These are phyloP conservation scores for Empis livida DNA, from an alignment of 2,888 invertebrate genomes.

Conservation along the genomic window DNA sequence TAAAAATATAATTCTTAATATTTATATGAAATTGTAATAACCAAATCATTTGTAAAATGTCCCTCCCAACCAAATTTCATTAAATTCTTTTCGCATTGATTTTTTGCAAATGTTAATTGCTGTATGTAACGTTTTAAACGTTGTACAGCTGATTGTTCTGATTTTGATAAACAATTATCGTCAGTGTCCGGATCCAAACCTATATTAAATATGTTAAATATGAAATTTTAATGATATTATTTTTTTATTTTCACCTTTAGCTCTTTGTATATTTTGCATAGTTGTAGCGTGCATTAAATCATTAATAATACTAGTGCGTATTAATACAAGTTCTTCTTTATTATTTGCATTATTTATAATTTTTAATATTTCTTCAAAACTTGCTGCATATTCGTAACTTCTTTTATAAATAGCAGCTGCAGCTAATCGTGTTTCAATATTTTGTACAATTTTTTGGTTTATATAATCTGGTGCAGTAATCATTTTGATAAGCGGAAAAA, in stretches of 20 bases:
- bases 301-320: constrained; percentile 74
- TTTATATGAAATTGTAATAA: constrained; percentile 13
- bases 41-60: constrained; percentile 41
- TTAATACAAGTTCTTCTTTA: constrained; percentile 68
- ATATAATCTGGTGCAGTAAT: constrained; percentile 85
- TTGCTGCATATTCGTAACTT: constrained; percentile 77
- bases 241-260: constrained; percentile 45
- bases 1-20: background rate
- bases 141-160: constrained; percentile 66
- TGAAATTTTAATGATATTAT: background rate
- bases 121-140: constrained; percentile 75
- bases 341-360: constrained; percentile 70
- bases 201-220: constrained; percentile 3
- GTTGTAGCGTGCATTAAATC: constrained; percentile 92
- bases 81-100: constrained; percentile 65
- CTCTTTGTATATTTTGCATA: constrained; percentile 75
- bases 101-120: constrained; percentile 68
- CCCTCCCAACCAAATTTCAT: constrained; percentile 65
- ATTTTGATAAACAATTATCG: constrained; percentile 46
- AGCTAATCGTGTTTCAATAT: constrained; percentile 68
- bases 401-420: constrained; percentile 64
- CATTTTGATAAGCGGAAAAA: constrained; percentile 71
- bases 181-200: constrained; percentile 33
- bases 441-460: constrained; percentile 72
- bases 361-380: constrained; percentile 78